A percentile compares a stretch with the other conserved stretches of the same genome.
Conservation (phyloP, 2,113 vertebrate genomes). For the Chroicocephalus ridibundus region DNA sequence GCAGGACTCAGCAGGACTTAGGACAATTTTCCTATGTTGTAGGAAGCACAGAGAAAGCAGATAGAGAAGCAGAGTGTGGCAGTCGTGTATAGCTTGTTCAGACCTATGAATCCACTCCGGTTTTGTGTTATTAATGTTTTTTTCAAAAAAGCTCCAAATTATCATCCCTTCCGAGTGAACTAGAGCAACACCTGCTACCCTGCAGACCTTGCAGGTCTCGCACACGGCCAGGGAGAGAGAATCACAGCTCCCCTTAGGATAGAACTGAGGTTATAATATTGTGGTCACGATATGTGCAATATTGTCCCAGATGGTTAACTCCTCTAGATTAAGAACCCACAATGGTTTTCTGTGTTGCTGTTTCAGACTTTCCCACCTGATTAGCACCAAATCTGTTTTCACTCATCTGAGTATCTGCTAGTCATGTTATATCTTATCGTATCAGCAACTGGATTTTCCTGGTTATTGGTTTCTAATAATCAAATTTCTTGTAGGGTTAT, state of each 20-base stretch:
- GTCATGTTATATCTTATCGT: neutral
- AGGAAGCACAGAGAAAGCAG: neutral
- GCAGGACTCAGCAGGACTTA: neutral
- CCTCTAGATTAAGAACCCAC: neutral
- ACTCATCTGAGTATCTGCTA: neutral
- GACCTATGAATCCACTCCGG: neutral
- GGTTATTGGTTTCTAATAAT: neutral
- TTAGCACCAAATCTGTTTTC: neutral
- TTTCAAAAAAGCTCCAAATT: neutral
- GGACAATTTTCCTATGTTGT: neutral
- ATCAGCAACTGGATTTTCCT: neutral
- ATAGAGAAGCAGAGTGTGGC: neutral
- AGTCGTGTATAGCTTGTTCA: neutral
- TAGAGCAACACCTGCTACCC: neutral
- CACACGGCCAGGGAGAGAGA: neutral
- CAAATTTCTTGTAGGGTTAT: neutral
- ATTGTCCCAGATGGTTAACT: neutral
- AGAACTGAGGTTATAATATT: neutral
- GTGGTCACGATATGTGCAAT: neutral
- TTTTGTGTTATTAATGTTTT: neutral
- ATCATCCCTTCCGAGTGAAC: neutral
- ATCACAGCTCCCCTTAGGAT: neutral
- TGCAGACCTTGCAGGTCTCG: neutral
- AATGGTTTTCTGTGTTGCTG: neutral
- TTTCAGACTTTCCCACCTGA: neutral